Conservation (phyloP, 2,888 invertebrate species). For the Oithona nana region DNA sequence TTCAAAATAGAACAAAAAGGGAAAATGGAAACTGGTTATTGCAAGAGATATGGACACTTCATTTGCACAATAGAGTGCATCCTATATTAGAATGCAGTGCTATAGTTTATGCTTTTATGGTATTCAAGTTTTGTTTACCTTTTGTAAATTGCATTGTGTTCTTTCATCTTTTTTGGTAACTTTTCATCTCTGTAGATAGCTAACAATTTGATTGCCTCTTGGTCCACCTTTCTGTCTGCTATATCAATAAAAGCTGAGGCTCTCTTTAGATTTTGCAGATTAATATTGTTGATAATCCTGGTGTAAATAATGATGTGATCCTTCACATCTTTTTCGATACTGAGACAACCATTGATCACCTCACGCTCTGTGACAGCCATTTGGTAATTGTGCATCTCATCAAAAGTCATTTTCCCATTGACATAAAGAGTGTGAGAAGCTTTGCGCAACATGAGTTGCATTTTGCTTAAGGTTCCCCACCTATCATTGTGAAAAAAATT, state of each 20-base stretch:
- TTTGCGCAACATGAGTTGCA: constrained; percentile 83
- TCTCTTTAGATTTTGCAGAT: constrained; percentile 77
- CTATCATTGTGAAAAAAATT: too few species aligned
- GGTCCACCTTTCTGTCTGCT: constrained; percentile 69
- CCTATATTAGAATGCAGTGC: too few species aligned
- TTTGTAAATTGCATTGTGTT: constrained; percentile 67
- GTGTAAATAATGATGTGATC: constrained; percentile 89
- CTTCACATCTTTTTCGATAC: constrained; percentile 78
- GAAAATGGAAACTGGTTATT: too few species aligned
- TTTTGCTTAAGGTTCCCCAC: constrained; percentile 89
- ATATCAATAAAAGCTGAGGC: constrained; percentile 91
- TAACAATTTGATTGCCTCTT: constrained; percentile 72
- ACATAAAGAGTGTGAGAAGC: constrained; percentile 68
- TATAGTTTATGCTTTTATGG: too few species aligned
- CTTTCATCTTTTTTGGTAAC: constrained; percentile 55
- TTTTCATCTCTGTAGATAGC: constrained; percentile 64
- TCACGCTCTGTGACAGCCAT: constrained; percentile 68
- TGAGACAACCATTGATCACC: constrained; percentile 82
- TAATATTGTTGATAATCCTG: constrained; percentile 90
- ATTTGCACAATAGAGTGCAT: too few species aligned
- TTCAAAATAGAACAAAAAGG: too few species aligned
- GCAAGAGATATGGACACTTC: too few species aligned
- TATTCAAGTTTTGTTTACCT: too few species aligned
- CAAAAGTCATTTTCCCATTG: constrained; percentile 65
- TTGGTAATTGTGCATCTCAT: constrained; percentile 90